Percentiles rank a stretch among this genome's conserved stretches.
Evolutionary conservation across 2,797 vertebrate species (phyloP).

Genomic region (Ptychadena robeensis): DNA sequence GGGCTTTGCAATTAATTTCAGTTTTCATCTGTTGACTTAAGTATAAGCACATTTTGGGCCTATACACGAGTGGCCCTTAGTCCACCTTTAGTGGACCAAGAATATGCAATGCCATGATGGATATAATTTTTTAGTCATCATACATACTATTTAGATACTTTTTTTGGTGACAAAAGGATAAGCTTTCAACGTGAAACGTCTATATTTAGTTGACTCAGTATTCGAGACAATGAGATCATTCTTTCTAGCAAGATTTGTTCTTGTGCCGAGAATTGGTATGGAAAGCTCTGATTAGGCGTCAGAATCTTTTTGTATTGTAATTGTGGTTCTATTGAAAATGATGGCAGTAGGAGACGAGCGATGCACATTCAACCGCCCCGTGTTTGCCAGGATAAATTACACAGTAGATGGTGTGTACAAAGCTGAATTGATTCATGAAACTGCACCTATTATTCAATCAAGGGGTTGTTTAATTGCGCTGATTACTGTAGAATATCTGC

Average conservation of each 20-base stretch:
- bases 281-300: conserved; percentile 50
- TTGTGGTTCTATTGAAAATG: conserved; percentile 45
- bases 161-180: background rate
- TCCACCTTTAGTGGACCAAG: no score
- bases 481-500: conserved; percentile 25
- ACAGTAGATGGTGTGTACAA: conserved; percentile 24
- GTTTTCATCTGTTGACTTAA: no score
- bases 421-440: conserved; percentile 33
- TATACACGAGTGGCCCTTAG: no score
- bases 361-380: conserved; percentile 38
- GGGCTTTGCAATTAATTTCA: no score
- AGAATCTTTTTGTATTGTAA: conserved; percentile 49
- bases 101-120: no score
- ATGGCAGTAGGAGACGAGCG: conserved; percentile 41
- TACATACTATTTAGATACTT: no score
- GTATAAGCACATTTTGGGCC: no score
- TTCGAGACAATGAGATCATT: conserved; percentile 40
- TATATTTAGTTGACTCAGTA: conserved; percentile 41
- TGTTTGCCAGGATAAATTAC: conserved; percentile 53
- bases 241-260: conserved; percentile 47
- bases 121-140: no score
- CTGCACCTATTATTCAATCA: conserved; percentile 35
- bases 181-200: conserved; percentile 26
- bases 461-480: conserved; percentile 43
- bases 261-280: conserved; percentile 44